Conservation (phyloP, 2,888 invertebrate species). For the Nysson spinosus region DNA sequence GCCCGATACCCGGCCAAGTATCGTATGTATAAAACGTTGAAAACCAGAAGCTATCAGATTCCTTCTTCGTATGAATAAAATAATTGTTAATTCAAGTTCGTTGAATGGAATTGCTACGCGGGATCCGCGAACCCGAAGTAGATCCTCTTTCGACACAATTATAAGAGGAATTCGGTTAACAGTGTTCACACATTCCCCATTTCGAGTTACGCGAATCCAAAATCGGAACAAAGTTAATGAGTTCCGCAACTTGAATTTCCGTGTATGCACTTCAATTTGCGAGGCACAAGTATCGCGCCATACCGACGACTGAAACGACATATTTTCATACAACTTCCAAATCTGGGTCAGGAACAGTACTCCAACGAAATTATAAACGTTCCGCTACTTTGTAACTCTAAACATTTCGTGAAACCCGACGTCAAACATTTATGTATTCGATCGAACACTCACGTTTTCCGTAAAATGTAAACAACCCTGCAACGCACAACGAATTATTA, state of each 20-base stretch:
- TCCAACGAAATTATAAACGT: conserved; percentile 16
- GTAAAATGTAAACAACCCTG: too few species aligned
- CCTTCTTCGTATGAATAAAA: conserved; percentile 53
- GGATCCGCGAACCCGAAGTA: neutral
- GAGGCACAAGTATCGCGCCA: conserved; percentile 11
- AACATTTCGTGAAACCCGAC: too few species aligned
- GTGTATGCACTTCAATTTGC: conserved; percentile 29
- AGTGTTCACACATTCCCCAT: neutral
- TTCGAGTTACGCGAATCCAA: neutral
- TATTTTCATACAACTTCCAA: conserved; percentile 22
- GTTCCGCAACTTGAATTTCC: conserved; percentile 27
- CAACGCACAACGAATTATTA: too few species aligned
- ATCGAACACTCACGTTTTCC: too few species aligned
- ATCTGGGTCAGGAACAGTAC: conserved; percentile 29
- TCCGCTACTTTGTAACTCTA: too few species aligned
- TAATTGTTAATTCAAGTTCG: conserved; percentile 52
- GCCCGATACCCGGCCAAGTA: conserved; percentile 54
- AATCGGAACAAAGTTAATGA: conserved; percentile 38
- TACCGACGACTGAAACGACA: conserved; percentile 13
- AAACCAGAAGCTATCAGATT: conserved; percentile 41
- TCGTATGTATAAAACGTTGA: conserved; percentile 50
- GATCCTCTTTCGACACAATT: too few species aligned
- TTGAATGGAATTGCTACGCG: conserved; percentile 23
- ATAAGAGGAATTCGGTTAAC: conserved; percentile 7
- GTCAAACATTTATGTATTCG: too few species aligned